Evolutionary conservation across 1,140 invertebrate genomes (phyloP), one percentile per base, ranked within the genome.

Genomic region (Sminthurinus signatus): DNA sequence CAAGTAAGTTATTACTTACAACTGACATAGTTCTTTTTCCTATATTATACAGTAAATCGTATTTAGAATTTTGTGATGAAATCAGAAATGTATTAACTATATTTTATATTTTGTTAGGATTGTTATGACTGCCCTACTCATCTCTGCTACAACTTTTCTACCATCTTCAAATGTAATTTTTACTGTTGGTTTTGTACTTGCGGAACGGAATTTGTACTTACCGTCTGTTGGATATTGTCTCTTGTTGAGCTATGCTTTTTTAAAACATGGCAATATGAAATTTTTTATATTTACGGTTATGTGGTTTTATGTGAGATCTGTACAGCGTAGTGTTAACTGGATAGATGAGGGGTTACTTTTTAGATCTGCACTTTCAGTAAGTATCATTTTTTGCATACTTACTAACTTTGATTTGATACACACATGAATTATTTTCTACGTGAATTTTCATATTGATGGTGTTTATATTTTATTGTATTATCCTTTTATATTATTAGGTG

Each of bases 131-230:
- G 57, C 62, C 2, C 8, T 62, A 0, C 10, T 72, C 2, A 67
- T 72, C 14, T 61, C 50, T n/a, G 52, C 28, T n/a, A 51, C 62
- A 10, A 69, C 67, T 0, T 72, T 72, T 39, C 42, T 72, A 17
- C 70, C 70, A 31, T 67, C 67, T 12, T 72, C 70, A 12, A 72
- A 72, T 57, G 27, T 70, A 43, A 82, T 92, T 59, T 89, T 94
- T 74, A 87, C 84, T 42, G 95, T 98, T 50, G 91, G 92, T 25
- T 95, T 96, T 80, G 91, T 95, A 0, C 80, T 95, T 39, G 91
- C 91, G 27, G 92, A 96, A 75, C 81, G 91, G 73, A 85, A 88
- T 32, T 78, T 95, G 10, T 92, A 93, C 75, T 82, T 93, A 63
- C 87, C 91, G n/a, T 91, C 88, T 39, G 83, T 85, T 65, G 92